Base-by-base conservation (phyloP, 2,888 invertebrate genomes). In the Tetragonisca angustula region DNA sequence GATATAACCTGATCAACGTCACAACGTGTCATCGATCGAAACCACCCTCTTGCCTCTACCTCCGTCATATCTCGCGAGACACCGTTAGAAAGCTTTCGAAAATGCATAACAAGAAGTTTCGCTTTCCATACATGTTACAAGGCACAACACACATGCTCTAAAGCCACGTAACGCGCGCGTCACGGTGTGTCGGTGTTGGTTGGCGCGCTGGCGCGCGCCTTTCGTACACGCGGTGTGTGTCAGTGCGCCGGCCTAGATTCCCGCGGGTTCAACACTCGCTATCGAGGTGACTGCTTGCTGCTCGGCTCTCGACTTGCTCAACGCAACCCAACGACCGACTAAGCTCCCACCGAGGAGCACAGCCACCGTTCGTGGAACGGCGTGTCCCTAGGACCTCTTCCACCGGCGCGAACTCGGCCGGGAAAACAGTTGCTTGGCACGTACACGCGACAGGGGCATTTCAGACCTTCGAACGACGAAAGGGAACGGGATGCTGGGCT, bases 161-260 rank as follows among this genome's bases (percentile, higher is more conserved):
- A 9, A n/a, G n/a, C 13, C 24, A 59, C 56, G 5, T 59, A 59
- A 59, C 56, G n/a, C 2, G n/a, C 24, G 24, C n/a, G 56, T 56
- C 0, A 59, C 36, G 32, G 61, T 87, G 62, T 43, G 3, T 52
- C 72, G 17, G 67, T 59, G 56, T 50, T 56, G 74, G 54, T 61
- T 17, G 17, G 74, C 64, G 72, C 71, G 79, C 56, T 71, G 56
- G 70, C 83, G 79, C 87, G 82, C 81, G 85, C 85, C 84, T 83
- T 84, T 85, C 88, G 84, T 87, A 85, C 87, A 87, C 86, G 95
- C 94, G 94, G 94, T 95, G 95, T 95, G 95, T 95, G 95, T 94
- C 95, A 95, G 95, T 94, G 94, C 95, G 94, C 94, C 95, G 95
- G 95, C 96, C 94, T 94, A 94, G 94, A 94, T 94, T 94, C 92